Base-by-base conservation (phyloP, 1,140 invertebrate genomes). In the Drosophila micromelanica region DNA sequence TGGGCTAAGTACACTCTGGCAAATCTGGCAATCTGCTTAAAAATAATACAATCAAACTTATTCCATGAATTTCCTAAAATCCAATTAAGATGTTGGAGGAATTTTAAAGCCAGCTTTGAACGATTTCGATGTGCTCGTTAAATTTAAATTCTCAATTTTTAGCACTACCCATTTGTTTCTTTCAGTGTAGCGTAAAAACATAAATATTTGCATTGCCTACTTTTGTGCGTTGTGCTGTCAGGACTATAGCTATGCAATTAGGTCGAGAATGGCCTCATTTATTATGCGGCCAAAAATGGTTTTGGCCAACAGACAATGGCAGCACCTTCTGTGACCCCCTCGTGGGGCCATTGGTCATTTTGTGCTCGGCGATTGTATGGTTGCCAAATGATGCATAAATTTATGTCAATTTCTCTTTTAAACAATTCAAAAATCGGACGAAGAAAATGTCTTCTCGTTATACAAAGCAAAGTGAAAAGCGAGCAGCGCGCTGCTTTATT, bases 371-470 rank as follows among this genome's bases (percentile, higher is more conserved):
- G 11, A 48, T 46, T 64, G 61, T 65, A 55, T 23, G 64, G 20
- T 42, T 42, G 64, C 59, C 59, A 70, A 75, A 75, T 75, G 59
- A 52, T 76, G 60, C 68, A 76, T 76, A 76, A 76, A 76, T 76
- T 76, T 65, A 76, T 72, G 68, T 72, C 61, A 72, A 75, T 75
- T 75, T 55, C 55, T 70, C 45, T 40, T 52, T 65, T 55, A 61
- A 77, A 74, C 60, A 72, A 76, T 76, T 76, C n/a, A 65, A 73
- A 57, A 73, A 67, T 65, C 38, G 43, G 27, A 52, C 52, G 30
- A 13, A n/a, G 32, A 32, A 15, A 35, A 40, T 67, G 20, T 46
- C 35, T 69, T 52, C 23, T 20, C 4, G 9, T 13, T 42, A 54
- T 20, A 67, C 11, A 38, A 48, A 62, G 35, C 38, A 13, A 70